Base-by-base conservation (phyloP, 2,888 invertebrate species). In the Cylindroiulus punctatus region DNA sequence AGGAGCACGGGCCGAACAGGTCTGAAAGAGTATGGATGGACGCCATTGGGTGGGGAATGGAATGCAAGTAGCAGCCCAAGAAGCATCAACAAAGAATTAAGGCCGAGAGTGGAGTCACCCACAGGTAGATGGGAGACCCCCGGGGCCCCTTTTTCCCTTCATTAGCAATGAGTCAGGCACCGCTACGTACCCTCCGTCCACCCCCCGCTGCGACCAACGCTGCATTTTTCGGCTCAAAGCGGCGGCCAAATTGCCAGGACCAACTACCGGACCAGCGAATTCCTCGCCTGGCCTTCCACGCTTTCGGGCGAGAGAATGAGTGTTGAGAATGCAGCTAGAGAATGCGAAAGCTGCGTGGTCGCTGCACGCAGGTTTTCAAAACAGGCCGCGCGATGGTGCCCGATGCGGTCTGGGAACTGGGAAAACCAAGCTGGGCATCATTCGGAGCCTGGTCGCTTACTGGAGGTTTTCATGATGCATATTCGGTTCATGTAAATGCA, bases 11-110 rank as follows among this genome's bases (percentile, higher is more conserved):
- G 65, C 65, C 65, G 26, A 65, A 26, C 7, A 65, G 65, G 65
- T 65, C n/a, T 65, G 65, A 22, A 65, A 0, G 57, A 19, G n/a
- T 57, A 57, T 65, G 65, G 65, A 65, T 65, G 65, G 65, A 65
- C 12, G 65, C 26, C 12, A 65, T 65, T 65, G 65, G 65, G 65
- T 65, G 65, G 65, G 65, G 65, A 65, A 26, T 65, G 65, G 65
- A 65, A 65, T 65, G 65, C 26, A 65, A 65, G 65, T 65, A 65
- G 65, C 65, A 65, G 65, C 26, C 65, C 8, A 65, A 65, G 65
- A 65, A 65, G 65, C 65, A 65, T 65, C 65, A 65, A 65, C 65
- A 65, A 65, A 65, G 65, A 65, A 65, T 65, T 65, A 65, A 65
- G 65, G 65, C 65, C 65, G 26, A 65, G 65, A 65, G 65, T 65